Conservation (phyloP, 2,888 invertebrate genomes). For the Parascotia fuliginaria region DNA sequence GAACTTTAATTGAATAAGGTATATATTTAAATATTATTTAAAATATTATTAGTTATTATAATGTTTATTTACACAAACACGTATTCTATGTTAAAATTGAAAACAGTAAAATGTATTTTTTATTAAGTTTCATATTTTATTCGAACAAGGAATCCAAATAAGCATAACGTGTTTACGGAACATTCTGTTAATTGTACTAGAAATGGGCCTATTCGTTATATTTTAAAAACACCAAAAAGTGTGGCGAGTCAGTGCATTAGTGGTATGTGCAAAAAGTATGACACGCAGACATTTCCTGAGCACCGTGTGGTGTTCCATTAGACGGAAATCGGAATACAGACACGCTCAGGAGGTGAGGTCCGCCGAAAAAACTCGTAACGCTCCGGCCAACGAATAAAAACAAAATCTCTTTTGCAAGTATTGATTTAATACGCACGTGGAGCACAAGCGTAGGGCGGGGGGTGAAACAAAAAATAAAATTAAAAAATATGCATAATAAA, state of each 20-base stretch:
- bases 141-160: neutral
- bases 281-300: conserved; percentile 21
- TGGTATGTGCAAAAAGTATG: conserved; percentile 29
- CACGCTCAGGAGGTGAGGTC: conserved; percentile 29
- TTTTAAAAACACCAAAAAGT: conserved; percentile 23
- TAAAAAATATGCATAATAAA: conserved; percentile 82
- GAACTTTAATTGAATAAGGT: neutral
- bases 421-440: conserved; percentile 69
- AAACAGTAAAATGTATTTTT: neutral
- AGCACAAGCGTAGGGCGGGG: conserved; percentile 53
- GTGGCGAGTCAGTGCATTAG: conserved; percentile 31
- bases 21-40: neutral
- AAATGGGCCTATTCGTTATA: conserved; percentile 17
- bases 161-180: neutral
- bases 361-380: conserved; percentile 43
- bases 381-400: conserved; percentile 54
- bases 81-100: neutral
- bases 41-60: neutral
- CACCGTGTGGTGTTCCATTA: conserved; percentile 52
- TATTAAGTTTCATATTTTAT: neutral
- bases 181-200: neutral
- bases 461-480: conserved; percentile 77
- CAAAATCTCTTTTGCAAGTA: conserved; percentile 56
- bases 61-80: neutral
- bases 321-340: conserved; percentile 42